phyloP scores from a whole-genome alignment of 2,113 vertebrate genomes.

The Perognathus longimembris region DNA sequence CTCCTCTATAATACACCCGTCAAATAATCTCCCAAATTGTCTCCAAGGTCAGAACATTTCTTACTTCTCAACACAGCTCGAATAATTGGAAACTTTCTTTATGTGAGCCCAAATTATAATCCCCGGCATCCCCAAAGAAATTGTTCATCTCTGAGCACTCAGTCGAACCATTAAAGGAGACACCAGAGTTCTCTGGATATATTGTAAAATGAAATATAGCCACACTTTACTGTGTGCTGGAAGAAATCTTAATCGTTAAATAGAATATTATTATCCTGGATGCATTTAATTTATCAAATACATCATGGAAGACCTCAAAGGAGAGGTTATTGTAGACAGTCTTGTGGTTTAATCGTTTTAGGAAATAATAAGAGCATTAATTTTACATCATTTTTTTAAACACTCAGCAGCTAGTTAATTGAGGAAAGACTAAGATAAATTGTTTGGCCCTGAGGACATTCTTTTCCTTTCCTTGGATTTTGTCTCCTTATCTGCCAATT shows the following conservation, averaged over 20 bases:
- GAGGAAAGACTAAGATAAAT: neutral
- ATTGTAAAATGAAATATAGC: constrained; percentile 43
- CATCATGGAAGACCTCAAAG: neutral
- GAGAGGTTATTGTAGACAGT: neutral
- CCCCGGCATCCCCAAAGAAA: neutral
- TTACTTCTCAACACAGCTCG: neutral
- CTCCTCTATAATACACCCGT: neutral
- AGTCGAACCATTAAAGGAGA: constrained; percentile 31
- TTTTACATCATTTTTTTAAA: constrained; percentile 18
- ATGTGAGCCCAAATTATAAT: neutral
- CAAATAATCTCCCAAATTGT: constrained; percentile 16
- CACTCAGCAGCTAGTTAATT: neutral
- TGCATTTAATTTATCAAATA: constrained; percentile 41
- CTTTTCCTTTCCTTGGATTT: neutral
- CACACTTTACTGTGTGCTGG: neutral
- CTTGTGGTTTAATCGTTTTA: neutral
- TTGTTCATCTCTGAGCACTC: constrained; percentile 37
- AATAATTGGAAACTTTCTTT: neutral
- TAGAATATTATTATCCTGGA: constrained; percentile 28
- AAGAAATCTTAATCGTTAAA: constrained; percentile 6
- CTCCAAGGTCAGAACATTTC: neutral
- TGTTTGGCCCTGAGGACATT: neutral
- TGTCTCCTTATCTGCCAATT: neutral
- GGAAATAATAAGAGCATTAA: neutral
- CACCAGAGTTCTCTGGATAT: neutral